Percentiles rank a stretch among this genome's conserved stretches.
Evolutionary conservation across 2,888 invertebrate genomes (phyloP).

Genomic region (Branchellion lobata): DNA sequence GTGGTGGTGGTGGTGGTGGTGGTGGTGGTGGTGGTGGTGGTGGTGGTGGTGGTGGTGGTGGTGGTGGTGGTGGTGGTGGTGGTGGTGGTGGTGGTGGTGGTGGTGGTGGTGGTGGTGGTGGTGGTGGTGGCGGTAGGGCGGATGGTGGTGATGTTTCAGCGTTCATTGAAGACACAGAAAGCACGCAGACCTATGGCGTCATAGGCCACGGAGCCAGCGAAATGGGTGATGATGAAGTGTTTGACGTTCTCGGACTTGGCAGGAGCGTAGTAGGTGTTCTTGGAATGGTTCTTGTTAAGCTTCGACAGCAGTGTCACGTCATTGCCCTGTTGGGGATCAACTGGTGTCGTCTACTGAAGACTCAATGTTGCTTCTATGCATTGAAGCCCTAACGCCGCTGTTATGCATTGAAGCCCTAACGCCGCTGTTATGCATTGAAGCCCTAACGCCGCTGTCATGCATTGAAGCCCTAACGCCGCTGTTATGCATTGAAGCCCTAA

Average conservation of each 20-base stretch:
- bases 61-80: background rate
- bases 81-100: background rate
- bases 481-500: too few relatives aligned
- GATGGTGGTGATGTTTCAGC: background rate
- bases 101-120: background rate
- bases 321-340: constrained; percentile 75
- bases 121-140: too few relatives aligned
- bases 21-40: background rate
- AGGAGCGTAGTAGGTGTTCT: constrained; percentile 89
- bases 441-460: too few relatives aligned
- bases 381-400: too few relatives aligned
- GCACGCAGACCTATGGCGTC: constrained; percentile 76
- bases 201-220: constrained; percentile 96
- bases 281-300: constrained; percentile 89
- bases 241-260: constrained; percentile 96
- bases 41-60: background rate
- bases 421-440: too few relatives aligned
- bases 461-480: too few relatives aligned
- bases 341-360: too few relatives aligned
- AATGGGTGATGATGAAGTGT: constrained; percentile 94
- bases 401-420: too few relatives aligned
- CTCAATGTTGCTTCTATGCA: too few relatives aligned
- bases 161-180: background rate
- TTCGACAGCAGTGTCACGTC: constrained; percentile 96
- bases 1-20: too few relatives aligned